phyloP scores from a whole-genome alignment of 1,140 invertebrate species.

The Plodia interpunctella region DNA sequence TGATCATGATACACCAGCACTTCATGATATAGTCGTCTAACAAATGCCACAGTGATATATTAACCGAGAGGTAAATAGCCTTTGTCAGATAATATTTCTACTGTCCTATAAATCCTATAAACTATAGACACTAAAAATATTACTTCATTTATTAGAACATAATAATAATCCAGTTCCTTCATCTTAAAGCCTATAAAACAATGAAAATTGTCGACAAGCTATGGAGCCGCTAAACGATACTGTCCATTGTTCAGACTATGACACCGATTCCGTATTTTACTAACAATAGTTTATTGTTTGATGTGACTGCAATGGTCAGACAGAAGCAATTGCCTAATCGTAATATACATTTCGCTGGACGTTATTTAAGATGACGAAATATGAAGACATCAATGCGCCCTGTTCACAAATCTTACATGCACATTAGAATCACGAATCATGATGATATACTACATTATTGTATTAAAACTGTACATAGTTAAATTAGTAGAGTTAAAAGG shows the following conservation, averaged over 20 bases:
- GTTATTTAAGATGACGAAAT: background rate
- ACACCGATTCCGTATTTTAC: slow-evolving; percentile 3
- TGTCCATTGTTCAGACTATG: slow-evolving; percentile 2
- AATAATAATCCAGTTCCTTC: background rate
- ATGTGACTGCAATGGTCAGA: background rate
- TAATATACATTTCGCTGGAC: background rate
- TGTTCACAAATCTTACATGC: too few relatives aligned
- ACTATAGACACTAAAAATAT: background rate
- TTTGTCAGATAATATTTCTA: too few relatives aligned
- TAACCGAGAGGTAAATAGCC: too few relatives aligned
- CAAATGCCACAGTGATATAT: too few relatives aligned
- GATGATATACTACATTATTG: too few relatives aligned
- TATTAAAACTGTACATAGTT: too few relatives aligned
- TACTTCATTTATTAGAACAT: background rate
- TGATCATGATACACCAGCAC: too few relatives aligned
- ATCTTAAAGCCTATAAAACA: slow-evolving; percentile 4
- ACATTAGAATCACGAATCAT: too few relatives aligned
- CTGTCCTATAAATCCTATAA: background rate
- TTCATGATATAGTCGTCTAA: too few relatives aligned
- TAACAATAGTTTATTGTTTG: slow-evolving; percentile 7
- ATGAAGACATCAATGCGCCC: too few relatives aligned
- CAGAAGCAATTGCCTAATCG: background rate
- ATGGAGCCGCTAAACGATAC: background rate
- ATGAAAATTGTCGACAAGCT: slow-evolving; percentile 5
- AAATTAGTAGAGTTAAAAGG: too few relatives aligned